These are phyloP conservation scores for Toxostoma redivivum DNA, from an alignment of 2,113 vertebrate genomes.

Conservation along the genomic window DNA sequence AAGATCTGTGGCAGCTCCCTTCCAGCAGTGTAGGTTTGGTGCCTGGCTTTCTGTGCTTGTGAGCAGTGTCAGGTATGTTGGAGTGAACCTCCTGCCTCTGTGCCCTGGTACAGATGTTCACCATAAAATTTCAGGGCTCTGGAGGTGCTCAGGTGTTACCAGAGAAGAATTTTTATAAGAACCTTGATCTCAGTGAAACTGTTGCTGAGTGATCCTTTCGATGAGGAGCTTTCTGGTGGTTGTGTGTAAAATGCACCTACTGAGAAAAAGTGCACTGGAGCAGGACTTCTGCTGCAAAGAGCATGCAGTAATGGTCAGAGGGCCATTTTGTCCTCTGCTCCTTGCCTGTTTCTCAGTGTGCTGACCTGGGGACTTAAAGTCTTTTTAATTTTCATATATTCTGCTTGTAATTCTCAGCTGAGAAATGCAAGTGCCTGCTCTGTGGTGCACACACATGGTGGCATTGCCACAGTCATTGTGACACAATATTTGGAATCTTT, in stretches of 20 bases:
- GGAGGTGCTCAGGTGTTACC: not conserved
- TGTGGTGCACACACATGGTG: not conserved
- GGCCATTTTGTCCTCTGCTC: not conserved
- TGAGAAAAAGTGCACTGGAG: not conserved
- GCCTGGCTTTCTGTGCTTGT: not conserved
- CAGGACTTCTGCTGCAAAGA: not conserved
- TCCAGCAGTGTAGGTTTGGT: rapidly evolving
- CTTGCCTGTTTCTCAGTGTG: not conserved
- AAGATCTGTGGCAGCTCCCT: not conserved
- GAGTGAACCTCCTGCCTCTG: not conserved
- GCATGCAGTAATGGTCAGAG: not conserved
- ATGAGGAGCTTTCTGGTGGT: not conserved
- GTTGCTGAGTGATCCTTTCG: not conserved
- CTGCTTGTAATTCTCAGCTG: not conserved
- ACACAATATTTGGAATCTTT: not conserved
- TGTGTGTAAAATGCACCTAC: not conserved
- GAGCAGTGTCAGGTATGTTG: not conserved
- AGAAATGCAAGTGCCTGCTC: not conserved
- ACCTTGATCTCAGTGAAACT: not conserved
- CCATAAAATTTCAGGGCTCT: not conserved
- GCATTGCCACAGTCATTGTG: not conserved
- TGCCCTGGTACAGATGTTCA: not conserved
- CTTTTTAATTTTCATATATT: not conserved
- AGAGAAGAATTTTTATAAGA: not conserved
- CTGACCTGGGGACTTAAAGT: not conserved